Evolutionary conservation across 1,140 invertebrate genomes (phyloP), one percentile per base, ranked within the genome.

Genomic region (Stegodyphus mimosarum): DNA sequence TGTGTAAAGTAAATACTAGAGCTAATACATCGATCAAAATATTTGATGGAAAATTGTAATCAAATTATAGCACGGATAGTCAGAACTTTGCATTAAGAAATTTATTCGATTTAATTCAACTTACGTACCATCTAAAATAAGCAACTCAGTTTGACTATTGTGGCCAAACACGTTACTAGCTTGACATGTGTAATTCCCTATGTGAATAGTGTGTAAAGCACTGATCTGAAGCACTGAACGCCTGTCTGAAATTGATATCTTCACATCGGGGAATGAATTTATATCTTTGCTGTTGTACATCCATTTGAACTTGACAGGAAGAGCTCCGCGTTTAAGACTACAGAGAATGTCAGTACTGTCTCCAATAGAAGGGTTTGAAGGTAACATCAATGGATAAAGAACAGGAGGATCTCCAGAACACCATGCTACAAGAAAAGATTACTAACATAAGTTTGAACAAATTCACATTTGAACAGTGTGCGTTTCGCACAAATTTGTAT

Each of bases 101-200:
- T 33, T 33, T 33, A 33, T 33, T 33, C 3, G 1, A 33, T 33
- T 33, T 33, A 33, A 33, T 33, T 33, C 33, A 33, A 33, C 33
- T 1, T 3, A 33, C 33, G 3, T 33, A 33, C 33, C 33, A 33
- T 33, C 33, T 33, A 33, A 33, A 33, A 33, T 33, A 33, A 33
- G 33, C 33, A 33, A 33, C 33, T 33, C 33, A 33, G 33, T 33
- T 33, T 33, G 33, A 33, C 33, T 33, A 3, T 33, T 5, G 17
- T 18, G 33, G 0, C 17, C 9, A n/a, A 9, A 18, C 33, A 50
- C 13, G 9, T 71, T 71, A 11, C 18, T n/a, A 48, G 15, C 18
- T 13, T 33, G 10, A 49, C 69, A 89, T 4, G 89, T 89, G 77
- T 89, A 89, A 50, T 87, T 86, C 6, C 88, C 89, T 18, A 86